Conservation (phyloP, 2,797 vertebrate genomes). For the Sebastes umbrosus region DNA sequence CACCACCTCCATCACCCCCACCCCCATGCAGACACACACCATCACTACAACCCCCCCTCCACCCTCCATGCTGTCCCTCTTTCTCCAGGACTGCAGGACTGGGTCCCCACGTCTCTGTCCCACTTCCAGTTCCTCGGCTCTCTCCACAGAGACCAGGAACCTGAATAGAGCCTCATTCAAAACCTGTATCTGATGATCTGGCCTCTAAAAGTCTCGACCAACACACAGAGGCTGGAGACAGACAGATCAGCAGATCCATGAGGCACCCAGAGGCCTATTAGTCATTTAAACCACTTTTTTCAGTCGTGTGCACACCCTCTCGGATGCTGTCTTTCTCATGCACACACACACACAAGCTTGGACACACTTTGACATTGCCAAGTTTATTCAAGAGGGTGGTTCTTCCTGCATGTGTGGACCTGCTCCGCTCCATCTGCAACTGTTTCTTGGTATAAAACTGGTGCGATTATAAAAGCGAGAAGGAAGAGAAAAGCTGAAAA, state of each 20-base stretch:
- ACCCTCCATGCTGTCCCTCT: constrained; percentile 41
- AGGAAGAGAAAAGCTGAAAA: not conserved
- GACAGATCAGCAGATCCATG: constrained; percentile 21
- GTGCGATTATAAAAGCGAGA: not conserved
- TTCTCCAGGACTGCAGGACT: constrained; percentile 26
- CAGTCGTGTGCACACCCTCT: not conserved
- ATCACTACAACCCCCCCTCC: constrained; percentile 7
- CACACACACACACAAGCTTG: constrained; percentile 17
- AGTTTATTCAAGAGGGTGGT: constrained; percentile 18
- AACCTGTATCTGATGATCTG: constrained; percentile 54
- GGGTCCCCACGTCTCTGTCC: constrained; percentile 53
- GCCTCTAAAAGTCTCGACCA: constrained; percentile 17
- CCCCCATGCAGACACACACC: constrained; percentile 42
- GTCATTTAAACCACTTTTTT: not conserved
- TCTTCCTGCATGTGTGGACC: constrained; percentile 6
- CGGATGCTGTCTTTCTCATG: not conserved
- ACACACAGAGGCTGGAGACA: constrained; percentile 6
- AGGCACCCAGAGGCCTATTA: constrained; percentile 30
- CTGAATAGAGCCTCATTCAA: constrained; percentile 61
- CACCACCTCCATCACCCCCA: not conserved
- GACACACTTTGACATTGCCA: constrained; percentile 6
- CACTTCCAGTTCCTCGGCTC: constrained; percentile 51
- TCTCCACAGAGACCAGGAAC: constrained; percentile 52
- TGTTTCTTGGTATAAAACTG: not conserved
- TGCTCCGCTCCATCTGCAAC: constrained; percentile 12